phyloP scores from a whole-genome alignment of 2,888 invertebrate genomes.

The Andrena bucephala region DNA sequence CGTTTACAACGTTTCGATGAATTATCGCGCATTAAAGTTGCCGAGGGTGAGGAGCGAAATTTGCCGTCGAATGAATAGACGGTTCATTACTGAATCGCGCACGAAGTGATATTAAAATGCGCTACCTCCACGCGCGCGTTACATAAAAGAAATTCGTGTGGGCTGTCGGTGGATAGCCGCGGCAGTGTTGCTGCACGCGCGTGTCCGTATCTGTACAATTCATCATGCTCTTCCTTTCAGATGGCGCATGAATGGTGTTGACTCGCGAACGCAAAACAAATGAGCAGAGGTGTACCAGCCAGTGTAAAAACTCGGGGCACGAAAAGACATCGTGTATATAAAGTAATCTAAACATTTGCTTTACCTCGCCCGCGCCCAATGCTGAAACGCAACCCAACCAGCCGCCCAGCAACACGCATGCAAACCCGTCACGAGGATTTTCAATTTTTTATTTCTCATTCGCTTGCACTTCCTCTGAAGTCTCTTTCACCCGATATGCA shows the following conservation, averaged over 20 bases:
- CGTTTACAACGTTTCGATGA: conserved; percentile 33
- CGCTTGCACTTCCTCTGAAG: no score
- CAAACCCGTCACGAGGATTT: no score
- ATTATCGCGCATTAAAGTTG: conserved; percentile 43
- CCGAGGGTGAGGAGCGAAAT: conserved; percentile 30
- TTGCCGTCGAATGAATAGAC: conserved; percentile 48
- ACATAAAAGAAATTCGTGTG: conserved; percentile 24
- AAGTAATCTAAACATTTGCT: neutral
- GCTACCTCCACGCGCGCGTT: neutral
- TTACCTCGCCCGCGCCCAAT: no score
- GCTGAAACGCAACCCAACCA: no score
- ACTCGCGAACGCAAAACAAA: neutral
- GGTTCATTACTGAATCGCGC: conserved; percentile 31
- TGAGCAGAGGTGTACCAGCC: neutral
- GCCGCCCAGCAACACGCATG: no score
- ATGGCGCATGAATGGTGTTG: neutral
- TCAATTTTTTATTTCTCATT: no score
- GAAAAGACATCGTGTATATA: neutral
- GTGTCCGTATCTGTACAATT: neutral
- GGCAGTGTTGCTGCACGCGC: neutral
- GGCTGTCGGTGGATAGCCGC: neutral
- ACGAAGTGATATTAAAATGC: conserved; percentile 19
- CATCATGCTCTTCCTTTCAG: neutral
- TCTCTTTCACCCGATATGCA: no score
- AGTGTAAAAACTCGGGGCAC: neutral